Conservation (phyloP, 2,113 vertebrate genomes). For the Psittacula cyanocephala region DNA sequence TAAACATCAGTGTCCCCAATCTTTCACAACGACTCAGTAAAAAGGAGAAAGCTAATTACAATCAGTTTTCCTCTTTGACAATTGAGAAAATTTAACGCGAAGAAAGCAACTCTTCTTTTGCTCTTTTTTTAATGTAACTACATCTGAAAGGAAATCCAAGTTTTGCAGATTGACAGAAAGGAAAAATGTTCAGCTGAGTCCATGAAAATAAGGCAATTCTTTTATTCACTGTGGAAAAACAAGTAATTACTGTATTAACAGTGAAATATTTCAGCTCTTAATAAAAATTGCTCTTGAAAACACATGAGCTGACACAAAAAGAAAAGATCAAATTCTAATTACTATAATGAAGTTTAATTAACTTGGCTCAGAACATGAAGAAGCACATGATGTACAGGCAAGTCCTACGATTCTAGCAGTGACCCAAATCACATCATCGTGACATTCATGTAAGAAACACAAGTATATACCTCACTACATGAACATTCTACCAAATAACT, state of each 20-base stretch:
- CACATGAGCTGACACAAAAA: neutral
- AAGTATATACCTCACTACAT: neutral
- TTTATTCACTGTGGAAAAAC: neutral
- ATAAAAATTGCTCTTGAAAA: conserved; percentile 3
- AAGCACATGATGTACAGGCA: neutral
- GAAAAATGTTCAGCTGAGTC: neutral
- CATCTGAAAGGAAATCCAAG: neutral
- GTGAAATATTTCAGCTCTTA: neutral
- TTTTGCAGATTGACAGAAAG: neutral
- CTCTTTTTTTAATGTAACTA: neutral
- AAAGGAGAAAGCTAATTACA: neutral
- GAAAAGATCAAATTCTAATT: neutral
- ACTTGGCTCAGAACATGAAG: neutral
- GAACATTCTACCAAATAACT: neutral
- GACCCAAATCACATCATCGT: neutral
- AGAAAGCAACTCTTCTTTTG: neutral
- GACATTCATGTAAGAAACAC: neutral
- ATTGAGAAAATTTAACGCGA: neutral
- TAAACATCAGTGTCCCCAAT: neutral
- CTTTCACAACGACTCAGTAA: neutral
- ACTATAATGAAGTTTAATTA: neutral
- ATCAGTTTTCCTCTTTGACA: neutral
- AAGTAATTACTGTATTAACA: neutral
- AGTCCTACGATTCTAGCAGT: neutral
- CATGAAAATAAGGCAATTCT: neutral